phyloP scores from a whole-genome alignment of 2,888 invertebrate species.

The Drosophila nr. medialis region DNA sequence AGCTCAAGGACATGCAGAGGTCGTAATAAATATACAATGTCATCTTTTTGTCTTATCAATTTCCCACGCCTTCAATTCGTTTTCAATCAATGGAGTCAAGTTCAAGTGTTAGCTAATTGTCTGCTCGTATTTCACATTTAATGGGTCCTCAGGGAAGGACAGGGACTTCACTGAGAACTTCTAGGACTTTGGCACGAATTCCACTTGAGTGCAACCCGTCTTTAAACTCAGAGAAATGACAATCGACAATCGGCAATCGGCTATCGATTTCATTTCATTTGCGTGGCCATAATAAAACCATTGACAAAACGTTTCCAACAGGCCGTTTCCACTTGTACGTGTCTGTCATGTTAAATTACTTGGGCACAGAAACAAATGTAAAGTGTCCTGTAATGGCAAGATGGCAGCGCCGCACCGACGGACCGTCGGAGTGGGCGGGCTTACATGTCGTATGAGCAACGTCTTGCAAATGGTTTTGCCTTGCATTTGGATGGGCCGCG shows the following conservation, averaged over 20 bases:
- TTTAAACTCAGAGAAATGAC: slow-evolving; percentile 39
- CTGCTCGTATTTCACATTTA: slow-evolving; percentile 39
- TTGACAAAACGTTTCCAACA: slow-evolving; percentile 67
- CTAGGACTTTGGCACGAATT: slow-evolving; percentile 15
- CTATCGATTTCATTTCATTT: slow-evolving; percentile 68
- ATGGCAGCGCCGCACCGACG: not conserved
- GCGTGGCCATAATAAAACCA: slow-evolving; percentile 71
- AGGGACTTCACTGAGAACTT: not conserved
- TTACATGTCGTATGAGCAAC: slow-evolving; percentile 69
- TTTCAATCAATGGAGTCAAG: not conserved
- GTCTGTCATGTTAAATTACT: slow-evolving; percentile 72
- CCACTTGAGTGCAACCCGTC: slow-evolving; percentile 17
- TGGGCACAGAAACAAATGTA: slow-evolving; percentile 36
- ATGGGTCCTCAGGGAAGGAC: slow-evolving; percentile 28
- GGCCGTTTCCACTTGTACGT: slow-evolving; percentile 69
- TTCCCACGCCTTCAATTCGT: not conserved
- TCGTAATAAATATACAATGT: not conserved
- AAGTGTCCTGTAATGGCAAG: slow-evolving; percentile 34
- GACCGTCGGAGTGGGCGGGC: not conserved
- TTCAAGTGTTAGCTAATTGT: slow-evolving; percentile 40
- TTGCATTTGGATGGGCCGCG: slow-evolving; percentile 60
- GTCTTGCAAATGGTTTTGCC: slow-evolving; percentile 72
- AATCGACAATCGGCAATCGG: slow-evolving; percentile 44
- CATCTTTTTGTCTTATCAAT: not conserved
- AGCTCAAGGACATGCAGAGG: not conserved